phyloP scores from a whole-genome alignment of 2,888 invertebrate genomes.

The Abrostola triplasia region DNA sequence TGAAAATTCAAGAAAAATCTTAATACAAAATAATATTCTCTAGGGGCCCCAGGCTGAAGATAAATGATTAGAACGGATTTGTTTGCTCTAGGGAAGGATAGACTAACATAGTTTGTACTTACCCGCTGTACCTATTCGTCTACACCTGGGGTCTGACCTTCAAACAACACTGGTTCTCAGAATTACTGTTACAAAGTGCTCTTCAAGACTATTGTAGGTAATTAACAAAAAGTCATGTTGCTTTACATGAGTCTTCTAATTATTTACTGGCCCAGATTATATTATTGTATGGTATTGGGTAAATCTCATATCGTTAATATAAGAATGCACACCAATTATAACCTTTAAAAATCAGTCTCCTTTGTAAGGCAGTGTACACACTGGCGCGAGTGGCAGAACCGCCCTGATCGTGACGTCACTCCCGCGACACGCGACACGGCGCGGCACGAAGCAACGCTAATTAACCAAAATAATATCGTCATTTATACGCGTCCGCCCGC shows the following conservation, averaged over 20 bases:
- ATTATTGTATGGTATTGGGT: too few relatives aligned
- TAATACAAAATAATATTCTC: too few relatives aligned
- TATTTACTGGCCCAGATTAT: too few relatives aligned
- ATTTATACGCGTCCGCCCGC: conserved; percentile 51
- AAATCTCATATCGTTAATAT: too few relatives aligned
- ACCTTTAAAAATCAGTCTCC: neutral
- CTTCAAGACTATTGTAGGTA: neutral
- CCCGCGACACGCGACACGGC: neutral
- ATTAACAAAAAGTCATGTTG: neutral
- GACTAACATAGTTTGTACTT: neutral
- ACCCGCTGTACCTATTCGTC: neutral
- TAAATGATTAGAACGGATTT: too few relatives aligned
- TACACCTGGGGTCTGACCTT: too few relatives aligned
- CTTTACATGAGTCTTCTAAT: conserved; percentile 1
- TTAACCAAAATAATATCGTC: conserved; percentile 60
- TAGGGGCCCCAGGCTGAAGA: too few relatives aligned
- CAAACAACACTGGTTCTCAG: too few relatives aligned
- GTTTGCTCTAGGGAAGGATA: neutral
- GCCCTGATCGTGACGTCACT: neutral
- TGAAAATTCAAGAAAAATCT: neutral
- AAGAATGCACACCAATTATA: too few relatives aligned
- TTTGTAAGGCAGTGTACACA: neutral
- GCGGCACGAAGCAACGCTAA: conserved; percentile 36
- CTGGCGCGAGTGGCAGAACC: neutral
- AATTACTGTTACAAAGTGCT: neutral